Evolutionary conservation across 2,888 invertebrate species (phyloP), one percentile per base, ranked within the genome.

Genomic region (Lasioglossum villosulum): DNA sequence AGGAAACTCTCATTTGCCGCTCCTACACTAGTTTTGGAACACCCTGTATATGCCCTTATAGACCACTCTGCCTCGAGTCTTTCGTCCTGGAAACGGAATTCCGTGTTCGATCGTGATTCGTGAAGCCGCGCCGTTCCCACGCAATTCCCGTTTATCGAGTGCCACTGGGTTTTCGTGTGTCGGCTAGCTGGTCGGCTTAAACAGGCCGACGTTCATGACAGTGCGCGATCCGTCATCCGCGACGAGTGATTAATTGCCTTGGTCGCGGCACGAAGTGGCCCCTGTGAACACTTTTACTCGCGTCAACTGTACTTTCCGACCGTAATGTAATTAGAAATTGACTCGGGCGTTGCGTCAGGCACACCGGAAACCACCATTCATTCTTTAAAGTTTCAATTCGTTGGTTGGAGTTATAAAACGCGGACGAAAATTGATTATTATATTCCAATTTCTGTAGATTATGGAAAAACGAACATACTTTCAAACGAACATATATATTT

Each of bases 81-180:
- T 71, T 83, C 30, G 59, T 72, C 73, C 76, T 52, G 52, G 34
- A 39, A 73, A 78, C 68, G 84, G 81, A 84, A 86, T 90, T 81
- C 79, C 84, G 78, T 80, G 78, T 82, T 80, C 82, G 78, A 72
- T 66, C 88, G 75, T 82, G 85, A 83, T 89, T 79, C 89, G 81
- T 78, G 84, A 84, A 74, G 68, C 80, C 30, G 59, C 76, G 83
- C 82, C 81, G 82, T 87, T 85, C 63, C 88, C 23, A 63, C 71
- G 88, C 88, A 75, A 89, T 88, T 84, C 82, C 42, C 84, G 90
- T 89, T 89, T 87, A 86, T 88, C 84, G 84, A 88, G 81, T 88
- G 82, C 78, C 78, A 30, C 63, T 16, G 63, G 30, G 63, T 30
- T 19, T 63, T 82, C 85, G 78, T 76, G 75, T 71, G 83, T 71